Evolutionary conservation across 2,113 vertebrate genomes (phyloP), one percentile per base, ranked within the genome.

Genomic region (Miniopterus natalensis): DNA sequence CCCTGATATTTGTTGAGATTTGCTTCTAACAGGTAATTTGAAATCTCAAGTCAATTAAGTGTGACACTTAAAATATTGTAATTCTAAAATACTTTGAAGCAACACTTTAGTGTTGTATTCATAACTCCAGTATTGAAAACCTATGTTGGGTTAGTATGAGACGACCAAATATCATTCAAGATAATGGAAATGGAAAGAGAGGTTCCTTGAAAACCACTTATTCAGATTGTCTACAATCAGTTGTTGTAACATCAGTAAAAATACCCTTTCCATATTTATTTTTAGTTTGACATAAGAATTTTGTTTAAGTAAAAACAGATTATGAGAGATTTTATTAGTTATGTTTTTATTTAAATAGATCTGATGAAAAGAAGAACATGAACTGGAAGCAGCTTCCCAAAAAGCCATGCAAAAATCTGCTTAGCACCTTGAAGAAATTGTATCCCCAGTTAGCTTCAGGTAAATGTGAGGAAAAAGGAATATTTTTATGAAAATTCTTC

Each of bases 311-410:
- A 77, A 71, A 92, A 63, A 49, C 27, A 75, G 21, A 31, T 81
- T 63, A 25, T 94, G 79, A 83, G n/a, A 27, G 4, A 36, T 87
- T 90, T 93, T 89, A 78, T 92, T 68, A 84, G 78, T 85, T 93
- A 47, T 95, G 29, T 86, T 96, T 68, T 95, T 92, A 70, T 95
- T 93, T 96, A 95, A 36, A 88, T 97, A 99, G 99, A 98, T 99
- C 99, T 73, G 99, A 99, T 94, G 99, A 99, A 95, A 99, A 99
- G 98, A 99, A 99, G 98, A 99, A 85, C 97, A 98, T 97, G 96
- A 99, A 97, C 98, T 99, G 99, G 99, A 99, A 99, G 87, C 99
- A 99, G 81, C 99, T 99, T 96, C 99, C 99, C 61, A 99, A 99
- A 98, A 99, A 99, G 93, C 99, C 99, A 0, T 98, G 99, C 98